Base-by-base conservation (phyloP, 1,140 invertebrate genomes). In the Apis mellifera region DNA sequence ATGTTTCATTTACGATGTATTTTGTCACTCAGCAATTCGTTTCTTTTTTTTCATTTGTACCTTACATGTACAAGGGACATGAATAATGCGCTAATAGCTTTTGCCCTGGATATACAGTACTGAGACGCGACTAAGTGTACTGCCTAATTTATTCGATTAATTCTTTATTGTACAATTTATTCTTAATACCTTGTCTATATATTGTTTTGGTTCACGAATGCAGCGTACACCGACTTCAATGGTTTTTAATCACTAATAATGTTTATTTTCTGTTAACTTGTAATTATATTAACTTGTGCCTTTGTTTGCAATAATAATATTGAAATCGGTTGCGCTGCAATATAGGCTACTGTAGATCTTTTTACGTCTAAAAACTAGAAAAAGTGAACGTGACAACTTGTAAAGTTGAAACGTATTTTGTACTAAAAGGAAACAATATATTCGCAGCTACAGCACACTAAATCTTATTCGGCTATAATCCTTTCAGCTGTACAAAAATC, bases 101-200 rank as follows among this genome's bases (percentile, higher is more conserved):
- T 59, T 78, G 82, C 62, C 68, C 50, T 75, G 62, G 71, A 65
- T 86, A 70, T 62, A 73, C 80, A 82, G 59, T 78, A 77, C 66
- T 82, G 75, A 77, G 65, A 82, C 65, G 65, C 74, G 59, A 86
- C 77, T 78, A 79, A 62, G 52, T 48, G 48, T 70, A 82, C 80
- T 78, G 59, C 32, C 73, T 80, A 86, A 84, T 70, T n/a, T 72
- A 76, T 72, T 87, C 48, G 64, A 69, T 86, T 85, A 72, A 76
- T 84, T 80, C 60, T 86, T 87, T 84, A 86, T 87, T 87, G 77
- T 88, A 88, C 84, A 81, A 65, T 88, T 85, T 75, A 89, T 88
- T 85, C 76, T 80, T 87, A 87, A 88, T 88, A 88, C 57, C 83
- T 80, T 65, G 84, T 87, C 65, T 74, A 88, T 84, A 83, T 84